phyloP scores from a whole-genome alignment of 2,888 invertebrate species.

The Colletes collaris region DNA sequence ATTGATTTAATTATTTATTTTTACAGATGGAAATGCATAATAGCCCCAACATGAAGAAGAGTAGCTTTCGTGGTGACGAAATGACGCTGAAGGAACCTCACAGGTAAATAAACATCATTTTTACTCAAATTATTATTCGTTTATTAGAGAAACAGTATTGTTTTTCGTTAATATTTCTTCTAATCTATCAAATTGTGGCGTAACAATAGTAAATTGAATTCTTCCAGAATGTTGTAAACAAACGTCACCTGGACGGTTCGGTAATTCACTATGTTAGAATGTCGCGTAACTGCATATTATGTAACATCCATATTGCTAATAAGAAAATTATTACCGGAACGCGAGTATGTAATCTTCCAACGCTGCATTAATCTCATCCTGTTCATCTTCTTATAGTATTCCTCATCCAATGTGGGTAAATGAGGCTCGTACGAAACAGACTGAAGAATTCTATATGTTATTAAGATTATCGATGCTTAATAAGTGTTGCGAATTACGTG shows the following conservation, averaged over 20 bases:
- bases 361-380: background rate
- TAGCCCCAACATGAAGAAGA: conserved; percentile 73
- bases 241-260: conserved; percentile 1
- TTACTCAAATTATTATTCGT: background rate
- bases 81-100: conserved; percentile 75
- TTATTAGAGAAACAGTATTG: background rate
- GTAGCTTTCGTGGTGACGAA: conserved; percentile 71
- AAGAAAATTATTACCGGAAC: conserved; percentile 7
- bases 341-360: background rate
- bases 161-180: too few relatives aligned
- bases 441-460: background rate
- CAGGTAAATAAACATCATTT: conserved; percentile 67
- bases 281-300: conserved; percentile 9
- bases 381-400: background rate
- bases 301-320: conserved; percentile 1
- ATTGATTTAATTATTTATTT: background rate
- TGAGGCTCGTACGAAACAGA: background rate
- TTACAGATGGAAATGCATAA: conserved; percentile 81
- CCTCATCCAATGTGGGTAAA: background rate
- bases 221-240: background rate
- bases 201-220: background rate
- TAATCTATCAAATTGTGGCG: too few relatives aligned
- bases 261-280: background rate
- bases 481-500: too few relatives aligned
- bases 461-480: background rate